phyloP scores from a whole-genome alignment of 2,797 vertebrate genomes.

The Crenichthys baileyi region DNA sequence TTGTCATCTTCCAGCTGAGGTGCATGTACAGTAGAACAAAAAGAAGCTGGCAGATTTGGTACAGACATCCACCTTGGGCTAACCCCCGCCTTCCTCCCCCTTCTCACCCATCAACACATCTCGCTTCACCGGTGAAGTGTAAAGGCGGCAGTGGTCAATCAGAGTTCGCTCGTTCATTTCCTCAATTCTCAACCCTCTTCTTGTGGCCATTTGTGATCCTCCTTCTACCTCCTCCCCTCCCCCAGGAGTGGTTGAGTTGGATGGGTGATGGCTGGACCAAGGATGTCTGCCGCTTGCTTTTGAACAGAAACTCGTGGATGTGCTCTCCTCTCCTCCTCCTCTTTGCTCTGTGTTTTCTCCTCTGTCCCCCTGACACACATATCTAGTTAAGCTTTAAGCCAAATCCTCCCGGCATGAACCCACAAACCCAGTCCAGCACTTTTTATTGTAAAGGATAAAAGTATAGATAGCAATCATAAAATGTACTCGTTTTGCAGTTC shows the following conservation, averaged over 20 bases:
- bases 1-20: conserved; percentile 24
- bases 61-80: conserved; percentile 51
- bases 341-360: conserved; percentile 1
- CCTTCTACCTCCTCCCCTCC: background rate
- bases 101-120: conserved; percentile 26
- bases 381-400: conserved; percentile 66
- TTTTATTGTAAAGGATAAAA: conserved; percentile 1
- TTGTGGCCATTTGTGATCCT: conserved; percentile 48
- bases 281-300: conserved; percentile 7
- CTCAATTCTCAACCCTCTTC: conserved; percentile 2
- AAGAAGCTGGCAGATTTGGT: conserved; percentile 50
- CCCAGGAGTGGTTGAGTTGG: conserved; percentile 2
- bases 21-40: conserved; percentile 28
- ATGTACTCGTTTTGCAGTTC: conserved; percentile 12
- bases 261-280: conserved; percentile 35
- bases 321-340: background rate
- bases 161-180: conserved; percentile 19
- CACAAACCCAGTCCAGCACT: conserved; percentile 32
- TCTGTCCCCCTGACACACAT: conserved; percentile 67
- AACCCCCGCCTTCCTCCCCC: conserved; percentile 15
- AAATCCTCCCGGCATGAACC: conserved; percentile 53
- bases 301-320: conserved; percentile 1
- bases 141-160: conserved; percentile 25
- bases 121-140: conserved; percentile 48
- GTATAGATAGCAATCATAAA: background rate